Evolutionary conservation across 2,797 vertebrate species (phyloP), one percentile per base, ranked within the genome.

Genomic region (Simalia tracyae): DNA sequence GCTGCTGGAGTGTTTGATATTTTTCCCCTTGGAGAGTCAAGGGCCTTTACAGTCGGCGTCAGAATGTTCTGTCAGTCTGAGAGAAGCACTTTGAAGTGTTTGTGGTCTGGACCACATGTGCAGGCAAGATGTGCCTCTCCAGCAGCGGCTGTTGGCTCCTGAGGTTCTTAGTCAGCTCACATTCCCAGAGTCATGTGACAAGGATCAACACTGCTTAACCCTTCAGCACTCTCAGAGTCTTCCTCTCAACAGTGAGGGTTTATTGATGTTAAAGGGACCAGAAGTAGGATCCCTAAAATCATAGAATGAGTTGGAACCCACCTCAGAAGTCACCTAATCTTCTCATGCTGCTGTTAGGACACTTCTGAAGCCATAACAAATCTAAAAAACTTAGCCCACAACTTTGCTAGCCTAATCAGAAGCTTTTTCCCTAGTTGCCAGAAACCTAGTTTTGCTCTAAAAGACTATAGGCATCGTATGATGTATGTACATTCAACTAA

Each of bases 31-130:
- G 96, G 98, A 97, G 98, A 98, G 98, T 99, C 98, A 98, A 98
- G 98, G 98, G 98, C 98, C 98, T 99, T 99, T 98, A 98, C 98
- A 99, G 98, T 99, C 98, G 98, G 99, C 98, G 98, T 99, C 99
- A 98, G 99, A 98, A 98, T 98, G 98, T 98, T 98, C 98, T 97
- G 97, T 98, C 98, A 98, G 98, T 99, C 98, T 98, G 98, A 98
- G 98, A 97, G 98, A 98, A 98, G 98, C 97, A 98, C 99, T 99
- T 99, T 99, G 99, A 99, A 99, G 99, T 98, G 98, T 98, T 98
- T 98, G 98, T 97, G 98, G 98, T 98, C 97, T 98, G 96, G 96
- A 97, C 98, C 98, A 99, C 99, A 99, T 99, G 98, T 99, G 99
- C 98, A 98, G 96, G 98, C 99, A 99, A 99, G 98, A 99, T 99